Percentiles rank a stretch among this genome's conserved stretches.
Evolutionary conservation across 2,113 vertebrate genomes (phyloP).

Genomic region (Prionailurus bengalensis): DNA sequence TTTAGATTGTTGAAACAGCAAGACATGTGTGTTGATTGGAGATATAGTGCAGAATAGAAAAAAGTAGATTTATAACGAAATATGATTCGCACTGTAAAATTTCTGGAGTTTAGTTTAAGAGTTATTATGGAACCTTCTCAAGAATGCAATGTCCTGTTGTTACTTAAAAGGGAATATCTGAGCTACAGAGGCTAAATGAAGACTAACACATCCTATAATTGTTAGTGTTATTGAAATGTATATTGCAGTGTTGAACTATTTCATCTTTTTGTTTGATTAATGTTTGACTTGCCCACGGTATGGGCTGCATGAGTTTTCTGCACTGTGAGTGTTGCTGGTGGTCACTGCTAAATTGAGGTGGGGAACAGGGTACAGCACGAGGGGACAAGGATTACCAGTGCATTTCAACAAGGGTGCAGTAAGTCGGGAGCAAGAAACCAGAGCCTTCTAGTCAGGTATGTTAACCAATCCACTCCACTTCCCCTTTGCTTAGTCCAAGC

Average conservation of each 20-base stretch:
- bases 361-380: neutral
- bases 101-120: slow-evolving; percentile 9
- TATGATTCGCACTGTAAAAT: slow-evolving; percentile 6
- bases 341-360: slow-evolving; percentile 14
- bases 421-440: neutral
- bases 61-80: slow-evolving; percentile 47
- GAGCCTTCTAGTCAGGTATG: slow-evolving; percentile 51
- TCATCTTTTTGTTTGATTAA: slow-evolving; percentile 1
- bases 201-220: neutral
- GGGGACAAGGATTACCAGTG: neutral
- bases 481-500: slow-evolving; percentile 15
- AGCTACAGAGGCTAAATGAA: neutral
- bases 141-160: slow-evolving; percentile 45
- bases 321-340: neutral
- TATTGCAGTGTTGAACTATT: neutral
- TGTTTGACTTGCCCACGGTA: neutral
- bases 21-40: neutral
- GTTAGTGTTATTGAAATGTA: slow-evolving; percentile 16
- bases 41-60: neutral
- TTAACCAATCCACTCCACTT: neutral
- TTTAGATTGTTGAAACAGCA: slow-evolving; percentile 36
- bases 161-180: slow-evolving; percentile 31
- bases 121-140: neutral
- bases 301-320: neutral
- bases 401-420: slow-evolving; percentile 41